Conservation (phyloP, 2,797 vertebrate genomes). For the Vipera ursinii region DNA sequence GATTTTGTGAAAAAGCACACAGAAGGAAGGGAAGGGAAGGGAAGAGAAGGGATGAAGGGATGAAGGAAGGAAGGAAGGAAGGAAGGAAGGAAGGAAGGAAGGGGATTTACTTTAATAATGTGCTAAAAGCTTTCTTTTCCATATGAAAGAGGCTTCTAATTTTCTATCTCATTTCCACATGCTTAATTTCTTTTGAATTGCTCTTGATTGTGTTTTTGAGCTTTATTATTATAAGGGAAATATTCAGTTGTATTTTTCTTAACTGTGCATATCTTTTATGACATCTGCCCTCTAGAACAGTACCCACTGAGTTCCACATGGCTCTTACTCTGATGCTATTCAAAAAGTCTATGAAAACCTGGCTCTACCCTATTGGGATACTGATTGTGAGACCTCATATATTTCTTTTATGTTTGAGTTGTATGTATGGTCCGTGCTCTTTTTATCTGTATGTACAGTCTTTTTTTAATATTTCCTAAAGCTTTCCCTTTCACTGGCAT, state of each 20-base stretch:
- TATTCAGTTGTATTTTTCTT: neutral
- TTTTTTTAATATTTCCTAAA: neutral
- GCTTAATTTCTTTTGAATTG: neutral
- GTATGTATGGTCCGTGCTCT: neutral
- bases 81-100: neutral
- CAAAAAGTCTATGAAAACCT: neutral
- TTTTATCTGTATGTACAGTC: neutral
- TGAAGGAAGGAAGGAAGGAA: neutral
- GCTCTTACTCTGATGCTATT: neutral
- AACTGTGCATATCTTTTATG: neutral
- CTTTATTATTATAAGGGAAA: neutral
- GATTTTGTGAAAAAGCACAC: neutral
- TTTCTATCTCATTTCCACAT: neutral
- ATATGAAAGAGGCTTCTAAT: neutral
- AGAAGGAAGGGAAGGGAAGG: neutral
- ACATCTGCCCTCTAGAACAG: neutral
- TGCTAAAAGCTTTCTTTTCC: neutral
- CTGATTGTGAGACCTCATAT: neutral
- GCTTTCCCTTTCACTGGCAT: neutral
- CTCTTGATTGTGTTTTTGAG: neutral
- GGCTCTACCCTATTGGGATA: neutral
- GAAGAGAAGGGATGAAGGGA: neutral
- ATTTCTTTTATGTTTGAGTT: neutral
- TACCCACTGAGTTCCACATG: neutral
- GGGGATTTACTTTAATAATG: neutral